A percentile compares a stretch with the other conserved stretches of the same genome.
Conservation (phyloP, 2,797 vertebrate species). For the Avahi laniger region DNA sequence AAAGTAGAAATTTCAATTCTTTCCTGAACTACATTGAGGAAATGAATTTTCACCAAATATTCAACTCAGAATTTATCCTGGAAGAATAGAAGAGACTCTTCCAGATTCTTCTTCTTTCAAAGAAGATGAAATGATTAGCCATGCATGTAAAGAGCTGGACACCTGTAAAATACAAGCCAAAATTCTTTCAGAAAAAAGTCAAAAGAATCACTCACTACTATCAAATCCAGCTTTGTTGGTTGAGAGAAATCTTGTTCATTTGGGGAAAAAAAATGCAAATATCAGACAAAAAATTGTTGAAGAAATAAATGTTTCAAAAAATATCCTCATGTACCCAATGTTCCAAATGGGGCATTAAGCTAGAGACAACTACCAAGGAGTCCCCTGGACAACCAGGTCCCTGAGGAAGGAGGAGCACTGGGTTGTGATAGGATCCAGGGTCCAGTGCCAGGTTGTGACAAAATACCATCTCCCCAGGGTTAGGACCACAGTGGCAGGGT, state of each 20-base stretch:
- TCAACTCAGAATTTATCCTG: not conserved
- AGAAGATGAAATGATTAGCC: not conserved
- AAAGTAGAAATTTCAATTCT: not conserved
- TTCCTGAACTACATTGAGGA: conserved; percentile 12
- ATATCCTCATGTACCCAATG: not conserved
- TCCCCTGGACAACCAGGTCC: not conserved
- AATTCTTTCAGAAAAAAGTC: not conserved
- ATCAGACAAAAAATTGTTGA: not conserved
- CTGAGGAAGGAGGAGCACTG: not conserved
- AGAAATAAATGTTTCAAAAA: not conserved
- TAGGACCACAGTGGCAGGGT: not conserved
- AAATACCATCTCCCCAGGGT: not conserved
- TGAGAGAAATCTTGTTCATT: conserved; percentile 11
- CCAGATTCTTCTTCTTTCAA: not conserved
- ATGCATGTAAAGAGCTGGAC: not conserved
- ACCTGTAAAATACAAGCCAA: not conserved
- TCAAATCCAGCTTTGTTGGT: not conserved
- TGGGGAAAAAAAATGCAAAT: not conserved
- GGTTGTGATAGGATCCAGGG: not conserved
- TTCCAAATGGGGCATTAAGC: not conserved
- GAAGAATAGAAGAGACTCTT: conserved; percentile 29
- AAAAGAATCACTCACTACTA: not conserved
- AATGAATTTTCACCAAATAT: conserved; percentile 50
- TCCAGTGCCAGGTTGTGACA: not conserved
- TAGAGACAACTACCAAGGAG: not conserved